These are phyloP conservation scores for Tortrix viridana DNA, from an alignment of 2,888 invertebrate species.

Conservation along the genomic window DNA sequence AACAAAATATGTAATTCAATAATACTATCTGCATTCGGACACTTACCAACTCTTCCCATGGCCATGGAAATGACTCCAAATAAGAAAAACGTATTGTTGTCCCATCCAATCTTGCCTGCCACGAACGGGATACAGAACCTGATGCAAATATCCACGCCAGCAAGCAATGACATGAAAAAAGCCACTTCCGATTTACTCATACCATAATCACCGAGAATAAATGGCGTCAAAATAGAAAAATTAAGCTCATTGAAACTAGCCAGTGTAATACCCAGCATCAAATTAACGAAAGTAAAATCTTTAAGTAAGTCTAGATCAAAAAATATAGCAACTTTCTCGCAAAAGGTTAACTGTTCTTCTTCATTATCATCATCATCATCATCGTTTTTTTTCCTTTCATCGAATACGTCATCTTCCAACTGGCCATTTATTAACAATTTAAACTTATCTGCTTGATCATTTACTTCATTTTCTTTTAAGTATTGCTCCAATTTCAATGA, in stretches of 20 bases:
- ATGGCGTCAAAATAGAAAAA: constrained; percentile 89
- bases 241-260: constrained; percentile 89
- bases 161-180: constrained; percentile 87
- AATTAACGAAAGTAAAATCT: constrained; percentile 87
- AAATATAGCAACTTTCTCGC: constrained; percentile 85
- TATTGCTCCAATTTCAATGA: constrained; percentile 81
- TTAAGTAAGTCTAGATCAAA: constrained; percentile 89
- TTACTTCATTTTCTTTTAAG: constrained; percentile 67
- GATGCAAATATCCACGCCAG: constrained; percentile 86
- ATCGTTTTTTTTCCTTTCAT: constrained; percentile 49
- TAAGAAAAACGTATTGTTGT: constrained; percentile 88
- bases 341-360: constrained; percentile 67
- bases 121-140: constrained; percentile 88
- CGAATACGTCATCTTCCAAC: constrained; percentile 63
- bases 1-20: neutral
- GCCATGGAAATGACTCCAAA: constrained; percentile 88
- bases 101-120: constrained; percentile 88
- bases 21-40: constrained; percentile 16
- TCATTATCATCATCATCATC: constrained; percentile 48
- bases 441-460: constrained; percentile 56
- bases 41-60: constrained; percentile 85
- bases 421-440: constrained; percentile 63
- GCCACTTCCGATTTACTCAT: constrained; percentile 86
- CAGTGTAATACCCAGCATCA: constrained; percentile 88
- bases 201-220: constrained; percentile 88